Evolutionary conservation across 2,888 invertebrate species (phyloP), one percentile per base, ranked within the genome.

Genomic region (Agapostemon virescens): DNA sequence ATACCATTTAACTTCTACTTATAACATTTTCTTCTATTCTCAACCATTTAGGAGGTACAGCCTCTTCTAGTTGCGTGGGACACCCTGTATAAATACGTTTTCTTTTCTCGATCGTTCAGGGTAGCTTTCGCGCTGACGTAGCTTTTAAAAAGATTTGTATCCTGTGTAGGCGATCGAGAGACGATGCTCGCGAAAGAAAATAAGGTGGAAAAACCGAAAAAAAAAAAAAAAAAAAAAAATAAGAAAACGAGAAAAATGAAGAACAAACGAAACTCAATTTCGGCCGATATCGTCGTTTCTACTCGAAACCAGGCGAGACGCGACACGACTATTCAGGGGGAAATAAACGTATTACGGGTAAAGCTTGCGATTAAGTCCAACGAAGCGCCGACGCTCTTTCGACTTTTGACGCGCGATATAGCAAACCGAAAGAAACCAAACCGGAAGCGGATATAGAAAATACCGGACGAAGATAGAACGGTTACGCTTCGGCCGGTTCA

Each of bases 311-410:
- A n/a, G 0, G n/a, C 38, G n/a, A 11, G 20, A 63, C 23, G 3
- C n/a, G 11, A 69, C 52, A 61, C 23, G n/a, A 61, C 11, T 40
- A 17, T 36, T 69, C 36, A 45, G 36, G 79, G 79, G 33, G 58
- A 70, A 15, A 42, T 70, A 45, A 79, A 79, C 64, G 63, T 58
- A 79, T 78, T 80, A 80, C 79, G 79, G 79, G 79, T 80, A 79
- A 80, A 80, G 79, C 72, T 80, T 80, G 79, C 79, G 68, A 73
- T 69, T 80, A 80, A 69, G 79, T 80, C 38, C 72, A 80, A 80
- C 79, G 36, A 79, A 78, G 79, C 79, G 63, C 78, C 79, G 61
- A 72, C 40, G 40, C 69, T 17, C 58, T 30, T 58, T 58, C 68
- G 61, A 78, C 69, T 52, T 45, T 68, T n/a, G 33, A 45, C 40